Evolutionary conservation across 2,797 vertebrate species (phyloP).

Genomic region (Premnoplex brunnescens): DNA sequence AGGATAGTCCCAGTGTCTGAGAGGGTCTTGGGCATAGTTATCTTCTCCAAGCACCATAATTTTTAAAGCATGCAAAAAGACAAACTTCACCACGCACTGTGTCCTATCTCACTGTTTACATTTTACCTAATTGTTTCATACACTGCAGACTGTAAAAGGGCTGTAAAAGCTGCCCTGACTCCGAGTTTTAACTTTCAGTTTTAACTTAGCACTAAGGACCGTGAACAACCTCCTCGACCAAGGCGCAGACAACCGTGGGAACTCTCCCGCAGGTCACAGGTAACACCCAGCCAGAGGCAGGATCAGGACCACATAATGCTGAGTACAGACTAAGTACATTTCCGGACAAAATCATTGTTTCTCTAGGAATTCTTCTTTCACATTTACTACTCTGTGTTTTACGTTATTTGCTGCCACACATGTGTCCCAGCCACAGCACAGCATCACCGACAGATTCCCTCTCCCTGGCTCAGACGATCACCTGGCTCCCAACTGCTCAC

Average conservation of each 20-base stretch:
- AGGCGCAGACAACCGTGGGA: not conserved
- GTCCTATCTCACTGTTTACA: not conserved
- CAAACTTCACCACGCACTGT: not conserved
- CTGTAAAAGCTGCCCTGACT: not conserved
- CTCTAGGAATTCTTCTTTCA: not conserved
- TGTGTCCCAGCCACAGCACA: not conserved
- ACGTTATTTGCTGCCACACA: not conserved
- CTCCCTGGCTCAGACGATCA: not conserved
- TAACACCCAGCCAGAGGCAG: not conserved
- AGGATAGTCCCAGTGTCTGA: not conserved
- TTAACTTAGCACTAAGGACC: not conserved
- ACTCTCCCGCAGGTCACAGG: not conserved
- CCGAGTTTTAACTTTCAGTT: not conserved
- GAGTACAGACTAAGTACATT: no score
- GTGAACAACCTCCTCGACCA: not conserved
- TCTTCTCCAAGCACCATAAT: not conserved
- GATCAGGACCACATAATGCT: not conserved
- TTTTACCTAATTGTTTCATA: not conserved
- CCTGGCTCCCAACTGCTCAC: not conserved
- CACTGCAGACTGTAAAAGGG: not conserved
- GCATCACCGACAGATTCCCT: not conserved
- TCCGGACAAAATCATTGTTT: not conserved
- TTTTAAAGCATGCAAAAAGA: not conserved
- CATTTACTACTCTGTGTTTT: not conserved
- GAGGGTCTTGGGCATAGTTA: accelerated